Evolutionary conservation across 2,888 invertebrate species (phyloP).

Genomic region (Drosophila acutilabella): DNA sequence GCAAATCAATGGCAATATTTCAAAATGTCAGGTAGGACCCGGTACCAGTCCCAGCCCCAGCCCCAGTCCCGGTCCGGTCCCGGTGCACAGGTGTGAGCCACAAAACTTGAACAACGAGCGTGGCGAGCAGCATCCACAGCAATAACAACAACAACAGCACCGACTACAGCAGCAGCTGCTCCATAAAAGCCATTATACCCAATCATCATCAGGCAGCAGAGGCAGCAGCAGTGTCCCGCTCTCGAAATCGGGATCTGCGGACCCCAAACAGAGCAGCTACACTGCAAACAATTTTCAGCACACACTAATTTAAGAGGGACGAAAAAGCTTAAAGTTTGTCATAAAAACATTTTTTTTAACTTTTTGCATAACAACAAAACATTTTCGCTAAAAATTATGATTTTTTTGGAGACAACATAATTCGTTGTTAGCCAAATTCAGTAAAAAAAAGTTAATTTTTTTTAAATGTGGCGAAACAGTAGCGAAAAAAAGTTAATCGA

Average conservation of each 20-base stretch:
- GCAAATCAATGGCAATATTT: conserved; percentile 79
- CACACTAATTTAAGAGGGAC: no score
- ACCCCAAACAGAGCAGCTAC: conserved; percentile 30
- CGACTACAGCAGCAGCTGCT: conserved; percentile 71
- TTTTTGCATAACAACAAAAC: no score
- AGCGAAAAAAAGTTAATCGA: no score
- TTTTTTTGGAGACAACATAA: no score
- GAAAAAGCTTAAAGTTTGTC: neutral
- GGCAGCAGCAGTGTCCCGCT: conserved; percentile 58
- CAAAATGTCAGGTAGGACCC: conserved; percentile 74
- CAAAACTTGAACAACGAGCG: conserved; percentile 65
- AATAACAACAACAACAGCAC: conserved; percentile 8
- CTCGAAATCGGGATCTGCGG: conserved; percentile 66
- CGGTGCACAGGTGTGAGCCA: conserved; percentile 74
- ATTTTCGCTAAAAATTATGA: no score
- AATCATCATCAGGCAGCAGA: conserved; percentile 75
- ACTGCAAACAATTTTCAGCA: neutral
- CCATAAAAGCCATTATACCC: conserved; percentile 79
- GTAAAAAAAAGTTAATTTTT: no score
- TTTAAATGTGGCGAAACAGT: no score
- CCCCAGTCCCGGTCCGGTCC: no score
- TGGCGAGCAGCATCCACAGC: conserved; percentile 41
- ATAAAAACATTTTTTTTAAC: no score
- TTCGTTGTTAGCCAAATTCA: no score
- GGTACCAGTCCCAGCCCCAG: conserved; percentile 8